Base-by-base conservation (phyloP, 2,888 invertebrate genomes). In the Pyrgus malvae region DNA sequence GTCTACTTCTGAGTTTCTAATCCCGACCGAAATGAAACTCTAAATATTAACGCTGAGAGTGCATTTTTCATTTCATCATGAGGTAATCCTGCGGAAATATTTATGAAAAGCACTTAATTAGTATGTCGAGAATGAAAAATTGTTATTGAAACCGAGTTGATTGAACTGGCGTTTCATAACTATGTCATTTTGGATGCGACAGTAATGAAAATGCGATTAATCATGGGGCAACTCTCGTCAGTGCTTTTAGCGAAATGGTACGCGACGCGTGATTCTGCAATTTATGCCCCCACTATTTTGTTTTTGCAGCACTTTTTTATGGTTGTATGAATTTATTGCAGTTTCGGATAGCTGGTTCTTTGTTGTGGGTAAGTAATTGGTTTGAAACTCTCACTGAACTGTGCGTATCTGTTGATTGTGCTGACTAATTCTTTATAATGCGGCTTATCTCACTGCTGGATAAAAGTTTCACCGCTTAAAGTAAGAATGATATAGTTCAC, bases 81-180 rank as follows among this genome's bases (percentile, higher is more conserved):
- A 27, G 25, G 35, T 57, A 59, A 63, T 73, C 73, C 71, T 59
- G 63, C 67, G 67, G 68, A 74, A 76, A 78, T 83, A 85, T 88
- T 88, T 88, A 88, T 85, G 83, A 85, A 85, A 83, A 82, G 83
- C 83, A 81, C 86, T 90, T 88, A 89, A 90, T 90, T 90, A 89
- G 87, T 86, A 76, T 87, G 88, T 88, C 86, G 83, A 80, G 87
- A 81, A 83, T 89, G 88, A 89, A 88, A 90, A 90, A 90, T 89
- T 87, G 87, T 87, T 89, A 88, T 89, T 85, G 87, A 85, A 86
- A 87, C 86, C 76, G 76, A 81, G 78, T 78, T 86, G 86, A 89
- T 89, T 86, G 88, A 87, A 84, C 83, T 80, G 82, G 80, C 83
- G 76, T 83, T 81, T 87, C 82, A 83, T 87, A 88, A 87, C 85